Evolutionary conservation across 2,797 vertebrate genomes (phyloP), one percentile per base, ranked within the genome.

Genomic region (Scleropages formosus): DNA sequence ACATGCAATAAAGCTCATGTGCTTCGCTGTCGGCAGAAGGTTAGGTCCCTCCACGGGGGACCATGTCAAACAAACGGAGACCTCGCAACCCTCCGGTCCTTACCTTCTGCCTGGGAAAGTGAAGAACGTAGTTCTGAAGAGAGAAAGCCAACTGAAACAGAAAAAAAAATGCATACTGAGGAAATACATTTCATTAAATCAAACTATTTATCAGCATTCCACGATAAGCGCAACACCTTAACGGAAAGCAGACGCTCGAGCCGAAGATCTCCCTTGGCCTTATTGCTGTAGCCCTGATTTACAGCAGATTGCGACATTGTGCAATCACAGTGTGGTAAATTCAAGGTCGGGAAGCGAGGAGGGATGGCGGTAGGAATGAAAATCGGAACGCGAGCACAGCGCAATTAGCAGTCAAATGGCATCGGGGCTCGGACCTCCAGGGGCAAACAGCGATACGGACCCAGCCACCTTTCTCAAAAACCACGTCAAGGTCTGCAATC

Each of bases 261-360:
- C 76, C 73, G 18, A 11, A 15, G 22, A 65, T 75, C 71, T 66
- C 62, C 66, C 53, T 60, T 64, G 18, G 26, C 39, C 53, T 72
- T 78, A 65, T 70, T 49, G 27, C 68, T 59, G 61, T 49, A 31
- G 18, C 20, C 72, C 62, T 83, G 73, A 87, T 86, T 82, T 82
- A 81, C 53, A 77, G 77, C 15, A 26, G 22, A 80, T 84, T 80
- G 80, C 79, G n/a, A 58, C 16, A 73, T 75, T 77, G 53, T 77
- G 66, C 73, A 66, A 78, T 77, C 72, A 9, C 31, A 73, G 27
- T 15, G 15, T 66, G 39, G 4, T 61, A 61, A 73, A 80, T 75
- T 71, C 82, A 83, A 84, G 81, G 84, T 82, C 76, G 8, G n/a
- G 27, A 22, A 74, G 4, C 24, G 47, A 31, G 56, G 61, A 13